phyloP scores from a whole-genome alignment of 92 coral and sea anemone genomes.

The Parazoanthus swiftii region DNA sequence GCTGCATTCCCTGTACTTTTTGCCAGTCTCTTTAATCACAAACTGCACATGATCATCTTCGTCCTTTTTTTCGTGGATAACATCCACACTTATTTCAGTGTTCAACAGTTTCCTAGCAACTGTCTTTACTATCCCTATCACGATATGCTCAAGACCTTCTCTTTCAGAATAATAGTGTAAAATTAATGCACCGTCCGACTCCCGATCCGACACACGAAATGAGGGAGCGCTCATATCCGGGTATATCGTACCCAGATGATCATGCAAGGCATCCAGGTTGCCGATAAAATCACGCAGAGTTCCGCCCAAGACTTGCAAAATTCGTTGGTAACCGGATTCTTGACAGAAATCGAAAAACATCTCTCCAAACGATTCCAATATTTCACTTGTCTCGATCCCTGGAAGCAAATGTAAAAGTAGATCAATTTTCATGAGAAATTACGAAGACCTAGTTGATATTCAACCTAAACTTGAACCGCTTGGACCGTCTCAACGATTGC shows the following conservation, averaged over 20 bases:
- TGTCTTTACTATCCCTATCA: constrained; percentile 79
- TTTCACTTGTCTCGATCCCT: constrained; percentile 73
- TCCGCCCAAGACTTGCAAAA: constrained; percentile 86
- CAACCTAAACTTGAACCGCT: too few species aligned
- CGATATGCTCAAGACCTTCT: constrained; percentile 87
- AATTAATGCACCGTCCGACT: constrained; percentile 78
- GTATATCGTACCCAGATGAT: constrained; percentile 77
- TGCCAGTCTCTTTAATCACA: constrained; percentile 72
- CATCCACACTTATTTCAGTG: constrained; percentile 72
- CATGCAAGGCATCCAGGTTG: constrained; percentile 90
- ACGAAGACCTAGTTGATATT: too few species aligned
- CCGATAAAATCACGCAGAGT: constrained; percentile 81
- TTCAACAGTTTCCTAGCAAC: constrained; percentile 87
- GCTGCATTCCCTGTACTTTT: constrained; percentile 44
- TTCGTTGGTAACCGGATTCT: constrained; percentile 87
- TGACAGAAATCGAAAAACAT: constrained; percentile 85
- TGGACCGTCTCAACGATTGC: not conserved
- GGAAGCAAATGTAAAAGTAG: constrained; percentile 7
- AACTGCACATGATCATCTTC: constrained; percentile 81
- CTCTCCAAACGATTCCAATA: constrained; percentile 86
- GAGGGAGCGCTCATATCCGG: constrained; percentile 94
- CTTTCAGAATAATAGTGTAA: constrained; percentile 87
- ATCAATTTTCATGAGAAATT: not conserved
- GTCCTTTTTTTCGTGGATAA: constrained; percentile 53
- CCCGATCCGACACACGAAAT: constrained; percentile 83